Base-by-base conservation (phyloP, 2,888 invertebrate genomes). In the Lasius platythorax region DNA sequence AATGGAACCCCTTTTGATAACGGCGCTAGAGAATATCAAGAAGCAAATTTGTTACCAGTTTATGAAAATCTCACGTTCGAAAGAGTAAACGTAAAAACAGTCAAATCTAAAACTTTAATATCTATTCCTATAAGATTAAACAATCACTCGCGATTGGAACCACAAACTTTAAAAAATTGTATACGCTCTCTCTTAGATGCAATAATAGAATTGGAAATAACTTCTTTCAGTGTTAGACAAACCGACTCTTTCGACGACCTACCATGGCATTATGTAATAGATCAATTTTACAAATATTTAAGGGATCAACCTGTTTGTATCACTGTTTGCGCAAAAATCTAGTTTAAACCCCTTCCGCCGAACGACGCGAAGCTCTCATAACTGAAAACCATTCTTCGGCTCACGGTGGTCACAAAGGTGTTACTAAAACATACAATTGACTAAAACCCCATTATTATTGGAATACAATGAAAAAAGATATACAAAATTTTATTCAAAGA, bases 381-480 rank as follows among this genome's bases (percentile, higher is more conserved):
- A 23, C 23, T 23, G 23, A 23, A 23, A 23, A 23, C 0, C 23
- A 23, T 23, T n/a, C 23, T 23, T 23, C 23, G 23, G 23, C 5
- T 56, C 56, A 2, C 9, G 74, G 33, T 12, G 74, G 74, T 4
- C 74, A 75, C 12, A 61, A 63, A 46, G 30, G 63, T 5, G 11
- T 75, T 6, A 46, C 23, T 3, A 75, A 74, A 46, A 75, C 63
- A 1, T 75, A 75, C 33, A 46, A 75, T 11, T 15, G 74, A 0
- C 30, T 75, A 1, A 11, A 46, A 30, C 8, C 11, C 9, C 8
- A 28, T 40, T 75, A 75, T 30, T 75, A 63, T 30, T 75, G 74
- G 74, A 53, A 63, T n/a, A 63, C 28, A 11, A 61, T 75, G 74
- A 75, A 75, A 63, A 1, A 3, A 5, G 63, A 63, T 30, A 46